Conservation (phyloP, 2,797 vertebrate genomes). For the Scomberomorus guttatus region DNA sequence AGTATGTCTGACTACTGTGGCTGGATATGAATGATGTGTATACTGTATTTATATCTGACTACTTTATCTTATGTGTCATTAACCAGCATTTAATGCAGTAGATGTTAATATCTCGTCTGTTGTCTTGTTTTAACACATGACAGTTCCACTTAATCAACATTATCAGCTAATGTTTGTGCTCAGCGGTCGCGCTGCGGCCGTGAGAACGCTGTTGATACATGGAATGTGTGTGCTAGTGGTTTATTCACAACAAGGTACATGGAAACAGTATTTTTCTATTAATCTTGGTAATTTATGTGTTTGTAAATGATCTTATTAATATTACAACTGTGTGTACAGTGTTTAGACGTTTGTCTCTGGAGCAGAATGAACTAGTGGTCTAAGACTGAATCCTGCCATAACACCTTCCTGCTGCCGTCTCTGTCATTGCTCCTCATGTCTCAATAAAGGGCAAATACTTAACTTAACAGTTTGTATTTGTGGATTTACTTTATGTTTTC, state of each 20-base stretch:
- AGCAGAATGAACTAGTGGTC: conserved; percentile 34
- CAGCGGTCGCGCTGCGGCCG: background rate
- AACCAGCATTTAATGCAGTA: conserved; percentile 38
- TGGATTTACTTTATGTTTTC: background rate
- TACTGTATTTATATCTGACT: conserved; percentile 59
- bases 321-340: conserved; percentile 25
- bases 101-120: conserved; percentile 33
- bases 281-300: conserved; percentile 53
- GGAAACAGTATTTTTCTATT: conserved; percentile 48
- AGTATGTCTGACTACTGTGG: conserved; percentile 54
- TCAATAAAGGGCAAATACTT: conserved; percentile 51
- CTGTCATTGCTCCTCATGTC: conserved; percentile 36
- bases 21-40: conserved; percentile 33
- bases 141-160: background rate
- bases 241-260: conserved; percentile 36
- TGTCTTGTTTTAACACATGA: conserved; percentile 10
- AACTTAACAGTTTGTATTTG: background rate
- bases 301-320: conserved; percentile 44
- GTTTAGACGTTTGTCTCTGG: conserved; percentile 38
- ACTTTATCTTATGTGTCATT: conserved; percentile 45
- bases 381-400: conserved; percentile 36
- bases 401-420: conserved; percentile 19
- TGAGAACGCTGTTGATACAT: conserved; percentile 14
- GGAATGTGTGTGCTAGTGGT: conserved; percentile 24
- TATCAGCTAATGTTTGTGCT: conserved; percentile 15